Percentiles rank a stretch among this genome's conserved stretches.
phyloP scores from a whole-genome alignment of 2,888 invertebrate genomes.

The Rotaria socialis region DNA sequence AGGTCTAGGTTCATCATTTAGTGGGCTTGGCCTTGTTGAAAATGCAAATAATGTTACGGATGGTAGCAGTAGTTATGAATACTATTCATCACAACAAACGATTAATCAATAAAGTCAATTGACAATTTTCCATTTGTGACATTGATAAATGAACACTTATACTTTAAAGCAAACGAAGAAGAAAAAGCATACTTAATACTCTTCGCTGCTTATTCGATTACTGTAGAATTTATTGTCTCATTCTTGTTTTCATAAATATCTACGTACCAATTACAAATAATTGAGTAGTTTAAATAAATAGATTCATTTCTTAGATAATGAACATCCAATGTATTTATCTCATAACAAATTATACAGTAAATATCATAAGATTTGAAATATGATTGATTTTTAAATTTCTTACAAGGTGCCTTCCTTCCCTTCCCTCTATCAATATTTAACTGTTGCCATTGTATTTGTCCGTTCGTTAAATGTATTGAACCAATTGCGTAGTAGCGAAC shows the following conservation, averaged over 20 bases:
- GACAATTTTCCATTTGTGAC: background rate
- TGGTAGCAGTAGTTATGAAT: conserved; percentile 1
- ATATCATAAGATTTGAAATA: no score
- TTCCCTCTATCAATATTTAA: no score
- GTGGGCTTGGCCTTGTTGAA: background rate
- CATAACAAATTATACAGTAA: no score
- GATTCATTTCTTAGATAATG: background rate
- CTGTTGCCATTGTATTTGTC: background rate
- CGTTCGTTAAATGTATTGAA: background rate
- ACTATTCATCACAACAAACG: background rate
- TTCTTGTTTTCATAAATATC: background rate
- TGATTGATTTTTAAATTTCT: no score
- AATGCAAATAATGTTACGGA: background rate
- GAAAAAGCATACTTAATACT: background rate
- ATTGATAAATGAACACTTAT: background rate
- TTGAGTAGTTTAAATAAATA: background rate
- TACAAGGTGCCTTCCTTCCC: no score
- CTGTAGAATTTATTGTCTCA: background rate
- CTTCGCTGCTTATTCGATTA: background rate
- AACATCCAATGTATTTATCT: background rate
- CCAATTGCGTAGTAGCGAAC: background rate
- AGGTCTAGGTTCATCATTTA: background rate
- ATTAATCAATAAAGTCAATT: background rate
- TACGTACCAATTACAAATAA: background rate
- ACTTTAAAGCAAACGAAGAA: background rate